A percentile compares a stretch with the other conserved stretches of the same genome.
Conservation (phyloP, 2,113 vertebrate genomes). For the Epinephelus moara region DNA sequence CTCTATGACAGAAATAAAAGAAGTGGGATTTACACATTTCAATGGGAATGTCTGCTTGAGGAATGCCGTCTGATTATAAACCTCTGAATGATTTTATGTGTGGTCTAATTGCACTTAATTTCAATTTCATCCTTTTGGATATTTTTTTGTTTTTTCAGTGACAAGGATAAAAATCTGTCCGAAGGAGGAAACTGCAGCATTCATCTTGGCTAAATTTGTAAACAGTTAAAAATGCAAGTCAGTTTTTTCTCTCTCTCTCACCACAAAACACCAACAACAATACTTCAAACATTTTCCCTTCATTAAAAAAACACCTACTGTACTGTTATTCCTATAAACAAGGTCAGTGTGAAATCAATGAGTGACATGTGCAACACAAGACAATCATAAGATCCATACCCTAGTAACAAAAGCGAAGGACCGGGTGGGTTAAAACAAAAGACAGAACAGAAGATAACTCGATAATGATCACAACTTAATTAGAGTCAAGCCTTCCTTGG, state of each 20-base stretch:
- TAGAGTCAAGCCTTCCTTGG: conserved; percentile 52
- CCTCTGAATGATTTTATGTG: conserved; percentile 60
- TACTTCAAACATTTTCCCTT: conserved; percentile 80
- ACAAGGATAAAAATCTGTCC: conserved; percentile 53
- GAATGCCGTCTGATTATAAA: conserved; percentile 73
- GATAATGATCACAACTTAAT: conserved; percentile 45
- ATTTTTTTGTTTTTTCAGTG: conserved; percentile 43
- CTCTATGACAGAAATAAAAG: background rate
- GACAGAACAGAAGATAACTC: conserved; percentile 20
- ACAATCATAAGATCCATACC: conserved; percentile 67
- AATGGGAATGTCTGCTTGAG: conserved; percentile 81
- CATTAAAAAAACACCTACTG: conserved; percentile 63
- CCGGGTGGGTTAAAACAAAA: conserved; percentile 45
- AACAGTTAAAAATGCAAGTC: conserved; percentile 83
- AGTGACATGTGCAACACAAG: conserved; percentile 76
- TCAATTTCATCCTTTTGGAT: conserved; percentile 64
- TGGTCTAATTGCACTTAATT: conserved; percentile 87
- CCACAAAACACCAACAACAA: conserved; percentile 45
- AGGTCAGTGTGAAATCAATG: conserved; percentile 78
- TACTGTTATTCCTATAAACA: conserved; percentile 68
- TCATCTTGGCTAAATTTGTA: conserved; percentile 84
- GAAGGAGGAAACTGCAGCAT: conserved; percentile 83
- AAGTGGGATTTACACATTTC: conserved; percentile 20
- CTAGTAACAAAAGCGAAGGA: conserved; percentile 55
- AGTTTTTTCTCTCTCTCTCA: conserved; percentile 67